These are phyloP conservation scores for Mongoloraphidia duomilia DNA, from an alignment of 2,888 invertebrate species.

Conservation along the genomic window DNA sequence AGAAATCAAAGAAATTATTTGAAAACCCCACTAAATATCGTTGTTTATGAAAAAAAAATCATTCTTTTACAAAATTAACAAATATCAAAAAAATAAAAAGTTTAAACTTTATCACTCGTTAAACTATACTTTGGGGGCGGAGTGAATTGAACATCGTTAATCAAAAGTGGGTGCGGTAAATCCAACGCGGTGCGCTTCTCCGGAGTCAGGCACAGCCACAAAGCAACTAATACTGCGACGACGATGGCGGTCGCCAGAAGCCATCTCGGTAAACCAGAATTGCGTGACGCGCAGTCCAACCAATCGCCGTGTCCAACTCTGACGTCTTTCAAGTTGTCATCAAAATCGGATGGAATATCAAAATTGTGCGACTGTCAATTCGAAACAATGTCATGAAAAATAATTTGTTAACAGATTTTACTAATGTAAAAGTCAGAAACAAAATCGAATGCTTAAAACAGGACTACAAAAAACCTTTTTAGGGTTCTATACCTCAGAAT, in stretches of 20 bases:
- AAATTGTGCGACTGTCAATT: conserved; percentile 3
- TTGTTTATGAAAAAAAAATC: too few relatives aligned
- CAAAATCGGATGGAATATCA: conserved; percentile 4
- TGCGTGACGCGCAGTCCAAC: conserved; percentile 29
- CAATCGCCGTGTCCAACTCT: conserved; percentile 16
- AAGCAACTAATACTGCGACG: conserved; percentile 30
- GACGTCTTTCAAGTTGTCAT: neutral
- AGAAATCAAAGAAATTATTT: too few relatives aligned
- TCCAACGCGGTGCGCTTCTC: conserved; percentile 15
- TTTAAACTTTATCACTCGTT: conserved; percentile 18
- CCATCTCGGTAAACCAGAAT: conserved; percentile 34
- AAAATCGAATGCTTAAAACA: too few relatives aligned
- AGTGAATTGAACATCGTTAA: conserved; percentile 11
- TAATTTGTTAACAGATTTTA: neutral
- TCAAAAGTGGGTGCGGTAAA: neutral
- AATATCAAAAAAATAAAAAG: neutral
- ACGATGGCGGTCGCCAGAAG: conserved; percentile 29
- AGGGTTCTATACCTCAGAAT: neutral
- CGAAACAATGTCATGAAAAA: neutral
- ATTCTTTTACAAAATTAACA: too few relatives aligned
- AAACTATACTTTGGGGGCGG: conserved; percentile 19
- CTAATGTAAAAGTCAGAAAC: too few relatives aligned
- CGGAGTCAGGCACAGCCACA: conserved; percentile 32
- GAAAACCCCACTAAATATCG: too few relatives aligned
- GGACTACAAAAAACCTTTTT: neutral